A percentile compares a stretch with the other conserved stretches of the same genome.
Evolutionary conservation across 2,888 invertebrate genomes (phyloP).

Genomic region (Tubiluchus corallicola): DNA sequence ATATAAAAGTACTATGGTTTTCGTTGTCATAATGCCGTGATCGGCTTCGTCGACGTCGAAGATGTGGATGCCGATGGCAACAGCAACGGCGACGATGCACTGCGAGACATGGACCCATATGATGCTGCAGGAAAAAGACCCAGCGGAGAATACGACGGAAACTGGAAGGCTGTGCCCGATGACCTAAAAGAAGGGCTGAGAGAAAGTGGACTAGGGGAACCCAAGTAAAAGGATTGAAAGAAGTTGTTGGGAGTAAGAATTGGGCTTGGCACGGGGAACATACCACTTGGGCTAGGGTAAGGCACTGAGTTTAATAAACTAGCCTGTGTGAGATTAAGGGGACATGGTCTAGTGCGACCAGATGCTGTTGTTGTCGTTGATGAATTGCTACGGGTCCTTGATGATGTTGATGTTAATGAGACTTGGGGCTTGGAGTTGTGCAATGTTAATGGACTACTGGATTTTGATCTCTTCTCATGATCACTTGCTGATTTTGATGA

Average conservation of each 20-base stretch:
- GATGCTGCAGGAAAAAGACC: neutral
- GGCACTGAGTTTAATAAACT: neutral
- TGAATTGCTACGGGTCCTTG: neutral
- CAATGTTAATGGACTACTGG: neutral
- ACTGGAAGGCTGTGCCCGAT: neutral
- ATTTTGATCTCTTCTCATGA: neutral
- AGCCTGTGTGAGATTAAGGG: neutral
- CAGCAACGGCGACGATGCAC: neutral
- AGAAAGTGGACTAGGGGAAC: neutral
- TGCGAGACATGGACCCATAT: neutral
- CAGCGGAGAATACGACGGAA: neutral
- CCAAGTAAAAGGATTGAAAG: neutral
- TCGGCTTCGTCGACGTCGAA: neutral
- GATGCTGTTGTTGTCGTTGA: neutral
- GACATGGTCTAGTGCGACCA: neutral
- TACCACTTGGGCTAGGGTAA: neutral
- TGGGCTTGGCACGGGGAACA: slow-evolving; percentile 1
- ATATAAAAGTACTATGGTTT: slow-evolving; percentile 1
- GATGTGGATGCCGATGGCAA: too few species aligned
- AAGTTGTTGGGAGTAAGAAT: neutral
- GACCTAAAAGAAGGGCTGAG: slow-evolving; percentile 1
- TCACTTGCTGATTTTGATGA: neutral
- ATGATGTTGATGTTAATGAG: neutral
- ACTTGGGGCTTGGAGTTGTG: neutral
- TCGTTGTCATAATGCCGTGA: neutral